These are phyloP conservation scores for Archilochus colubris DNA, from an alignment of 2,113 vertebrate genomes.

Conservation along the genomic window DNA sequence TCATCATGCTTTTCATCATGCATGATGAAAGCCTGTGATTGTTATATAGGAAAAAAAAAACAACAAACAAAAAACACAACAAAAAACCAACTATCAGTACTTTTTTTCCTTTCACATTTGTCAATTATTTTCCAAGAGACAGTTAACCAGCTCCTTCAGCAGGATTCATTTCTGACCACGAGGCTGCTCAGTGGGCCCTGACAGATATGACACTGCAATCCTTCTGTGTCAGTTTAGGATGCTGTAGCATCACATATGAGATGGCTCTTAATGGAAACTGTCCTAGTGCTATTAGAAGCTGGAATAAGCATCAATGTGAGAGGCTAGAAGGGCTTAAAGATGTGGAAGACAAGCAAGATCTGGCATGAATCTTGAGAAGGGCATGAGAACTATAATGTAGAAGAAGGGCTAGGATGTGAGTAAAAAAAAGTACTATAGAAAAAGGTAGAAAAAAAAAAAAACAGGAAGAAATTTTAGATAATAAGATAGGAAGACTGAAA, in stretches of 20 bases:
- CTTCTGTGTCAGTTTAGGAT: background rate
- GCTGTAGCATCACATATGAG: background rate
- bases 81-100: background rate
- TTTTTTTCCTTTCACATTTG: background rate
- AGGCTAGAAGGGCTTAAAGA: background rate
- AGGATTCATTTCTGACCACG: background rate
- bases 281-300: background rate
- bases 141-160: background rate
- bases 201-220: background rate
- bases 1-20: background rate
- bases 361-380: background rate
- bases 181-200: background rate
- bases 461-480: background rate
- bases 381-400: background rate
- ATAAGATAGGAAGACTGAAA: background rate
- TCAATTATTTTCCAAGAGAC: background rate
- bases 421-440: background rate
- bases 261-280: fast-evolving
- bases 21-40: background rate
- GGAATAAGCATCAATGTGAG: background rate
- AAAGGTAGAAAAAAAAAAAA: background rate
- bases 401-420: background rate
- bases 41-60: background rate
- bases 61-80: too few relatives aligned
- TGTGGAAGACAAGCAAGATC: background rate